A percentile compares a stretch with the other conserved stretches of the same genome.
phyloP scores from a whole-genome alignment of 2,113 vertebrate species.

The Ciconia boyciana region DNA sequence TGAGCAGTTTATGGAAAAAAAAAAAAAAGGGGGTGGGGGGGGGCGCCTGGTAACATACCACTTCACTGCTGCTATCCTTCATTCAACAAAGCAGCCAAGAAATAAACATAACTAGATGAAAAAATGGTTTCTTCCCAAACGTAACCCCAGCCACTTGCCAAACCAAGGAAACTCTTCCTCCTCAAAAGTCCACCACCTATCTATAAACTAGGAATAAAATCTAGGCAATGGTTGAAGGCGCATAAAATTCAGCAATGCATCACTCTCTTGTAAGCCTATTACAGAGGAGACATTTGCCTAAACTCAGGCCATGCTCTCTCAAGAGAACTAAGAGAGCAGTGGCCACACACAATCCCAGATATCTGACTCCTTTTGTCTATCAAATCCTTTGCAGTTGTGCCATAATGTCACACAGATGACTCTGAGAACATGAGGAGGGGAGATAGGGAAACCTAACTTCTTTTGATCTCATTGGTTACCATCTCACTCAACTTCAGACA shows the following conservation, averaged over 20 bases:
- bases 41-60: not conserved
- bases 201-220: not conserved
- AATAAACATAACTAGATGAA: not conserved
- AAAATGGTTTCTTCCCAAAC: not conserved
- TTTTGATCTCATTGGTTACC: not conserved
- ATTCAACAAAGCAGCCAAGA: not conserved
- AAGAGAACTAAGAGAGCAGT: not conserved
- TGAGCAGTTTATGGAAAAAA: not conserved
- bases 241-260: not conserved
- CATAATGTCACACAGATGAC: not conserved
- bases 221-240: not conserved
- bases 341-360: not conserved
- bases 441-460: not conserved
- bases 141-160: not conserved
- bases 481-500: not conserved
- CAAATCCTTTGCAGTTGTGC: not conserved
- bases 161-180: not conserved
- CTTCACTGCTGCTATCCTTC: not conserved
- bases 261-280: not conserved
- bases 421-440: not conserved
- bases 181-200: not conserved
- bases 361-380: not conserved
- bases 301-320: not conserved
- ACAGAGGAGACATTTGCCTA: not conserved
- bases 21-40: fast-evolving